These are phyloP conservation scores for Enoplosus armatus DNA, from an alignment of 2,797 vertebrate genomes.

Conservation along the genomic window DNA sequence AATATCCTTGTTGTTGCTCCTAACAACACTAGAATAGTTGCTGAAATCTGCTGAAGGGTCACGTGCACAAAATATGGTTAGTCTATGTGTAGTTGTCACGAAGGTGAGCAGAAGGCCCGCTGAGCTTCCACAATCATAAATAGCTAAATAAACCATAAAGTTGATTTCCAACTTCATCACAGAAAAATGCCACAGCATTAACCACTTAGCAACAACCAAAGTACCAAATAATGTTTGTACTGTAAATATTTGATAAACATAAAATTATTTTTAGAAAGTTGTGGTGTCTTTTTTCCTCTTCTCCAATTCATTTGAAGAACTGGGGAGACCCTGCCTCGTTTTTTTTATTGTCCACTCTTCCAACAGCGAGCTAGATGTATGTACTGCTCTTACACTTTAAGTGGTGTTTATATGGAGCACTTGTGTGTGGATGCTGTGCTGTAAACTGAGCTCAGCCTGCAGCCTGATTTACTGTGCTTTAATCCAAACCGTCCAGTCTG, in stretches of 20 bases:
- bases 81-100: no score
- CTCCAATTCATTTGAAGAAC: not conserved
- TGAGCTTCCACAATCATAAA: no score
- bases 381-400: constrained; percentile 48
- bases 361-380: constrained; percentile 32
- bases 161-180: not conserved
- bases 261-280: not conserved
- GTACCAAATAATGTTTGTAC: not conserved
- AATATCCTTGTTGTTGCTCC: not conserved
- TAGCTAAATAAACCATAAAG: not conserved
- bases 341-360: not conserved
- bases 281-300: not conserved
- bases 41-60: no score
- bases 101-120: no score
- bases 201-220: not conserved
- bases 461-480: constrained; percentile 39
- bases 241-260: constrained; percentile 4
- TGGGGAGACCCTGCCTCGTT: not conserved
- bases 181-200: no score
- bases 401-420: constrained; percentile 53
- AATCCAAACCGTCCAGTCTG: constrained; percentile 61
- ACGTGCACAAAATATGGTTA: no score
- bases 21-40: not conserved
- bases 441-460: constrained; percentile 44
- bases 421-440: constrained; percentile 32